A percentile compares a stretch with the other conserved stretches of the same genome.
phyloP scores from a whole-genome alignment of 2,888 invertebrate species.

The Phlogophora meticulosa region DNA sequence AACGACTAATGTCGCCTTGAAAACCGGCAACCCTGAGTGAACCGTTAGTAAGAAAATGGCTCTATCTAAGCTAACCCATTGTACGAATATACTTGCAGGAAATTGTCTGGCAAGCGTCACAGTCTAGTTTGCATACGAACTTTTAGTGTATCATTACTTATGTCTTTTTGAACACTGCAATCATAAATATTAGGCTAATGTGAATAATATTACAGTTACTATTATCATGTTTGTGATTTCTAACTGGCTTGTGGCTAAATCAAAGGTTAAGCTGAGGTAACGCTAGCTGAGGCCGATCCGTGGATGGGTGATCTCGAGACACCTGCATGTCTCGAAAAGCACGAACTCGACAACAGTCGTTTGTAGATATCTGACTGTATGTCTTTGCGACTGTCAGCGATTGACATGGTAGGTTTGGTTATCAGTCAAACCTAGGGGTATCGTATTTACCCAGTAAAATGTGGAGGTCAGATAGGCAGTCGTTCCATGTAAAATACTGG shows the following conservation, averaged over 20 bases:
- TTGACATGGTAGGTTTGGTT: no score
- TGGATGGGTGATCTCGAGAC: no score
- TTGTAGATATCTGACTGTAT: no score
- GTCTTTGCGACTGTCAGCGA: no score
- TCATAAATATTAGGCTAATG: conserved; percentile 36
- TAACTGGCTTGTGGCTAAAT: not conserved
- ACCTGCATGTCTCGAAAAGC: no score
- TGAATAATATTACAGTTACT: conserved; percentile 27
- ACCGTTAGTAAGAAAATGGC: conserved; percentile 53
- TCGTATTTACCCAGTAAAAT: no score
- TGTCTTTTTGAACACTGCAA: conserved; percentile 23
- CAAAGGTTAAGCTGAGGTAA: no score
- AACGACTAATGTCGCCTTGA: not conserved
- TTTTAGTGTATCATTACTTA: conserved; percentile 40
- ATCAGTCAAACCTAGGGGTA: no score
- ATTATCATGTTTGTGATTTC: conserved; percentile 11
- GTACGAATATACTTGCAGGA: conserved; percentile 45
- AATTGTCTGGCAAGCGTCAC: conserved; percentile 47
- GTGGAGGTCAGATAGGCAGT: no score
- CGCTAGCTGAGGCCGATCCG: no score
- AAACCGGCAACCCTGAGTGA: conserved; percentile 14
- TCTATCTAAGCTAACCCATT: conserved; percentile 44
- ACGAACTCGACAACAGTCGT: no score
- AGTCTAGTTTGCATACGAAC: conserved; percentile 59
- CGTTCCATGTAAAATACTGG: no score